A percentile compares a stretch with the other conserved stretches of the same genome.
Conservation (phyloP, 2,797 vertebrate genomes). For the Loriculus beryllinus region DNA sequence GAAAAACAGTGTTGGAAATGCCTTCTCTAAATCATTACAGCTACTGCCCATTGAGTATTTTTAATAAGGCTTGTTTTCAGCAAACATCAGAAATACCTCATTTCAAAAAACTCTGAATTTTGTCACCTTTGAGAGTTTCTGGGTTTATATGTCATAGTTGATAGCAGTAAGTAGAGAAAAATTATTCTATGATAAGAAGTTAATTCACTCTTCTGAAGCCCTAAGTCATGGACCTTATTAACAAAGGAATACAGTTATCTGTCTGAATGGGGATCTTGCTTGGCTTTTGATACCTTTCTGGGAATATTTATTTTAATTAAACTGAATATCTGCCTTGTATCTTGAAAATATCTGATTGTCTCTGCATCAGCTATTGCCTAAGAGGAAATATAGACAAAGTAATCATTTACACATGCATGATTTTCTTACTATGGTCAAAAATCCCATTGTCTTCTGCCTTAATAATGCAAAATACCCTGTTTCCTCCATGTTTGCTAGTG, state of each 20-base stretch:
- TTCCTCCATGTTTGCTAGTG: neutral
- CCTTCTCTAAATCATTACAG: neutral
- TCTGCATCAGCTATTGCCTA: constrained; percentile 21
- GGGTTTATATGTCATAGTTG: neutral
- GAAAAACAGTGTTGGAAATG: neutral
- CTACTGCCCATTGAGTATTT: neutral
- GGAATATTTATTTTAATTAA: constrained; percentile 62
- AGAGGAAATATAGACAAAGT: constrained; percentile 38
- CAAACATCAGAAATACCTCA: neutral
- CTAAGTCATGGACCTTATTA: neutral
- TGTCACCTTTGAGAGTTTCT: neutral
- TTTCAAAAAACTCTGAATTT: neutral
- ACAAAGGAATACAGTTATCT: constrained; percentile 17
- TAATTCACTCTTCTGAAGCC: neutral
- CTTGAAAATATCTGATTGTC: constrained; percentile 46
- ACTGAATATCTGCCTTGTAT: constrained; percentile 48
- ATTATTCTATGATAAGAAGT: neutral
- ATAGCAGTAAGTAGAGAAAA: constrained; percentile 33
- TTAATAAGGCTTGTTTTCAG: neutral
- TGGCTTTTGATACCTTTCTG: constrained; percentile 30
- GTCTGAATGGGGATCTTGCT: neutral
- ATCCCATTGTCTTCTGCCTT: constrained; percentile 32
- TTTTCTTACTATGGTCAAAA: constrained; percentile 9
- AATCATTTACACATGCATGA: constrained; percentile 22
- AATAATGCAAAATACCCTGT: neutral